These are phyloP conservation scores for Oceanodroma leucorhoa DNA, from an alignment of 2,797 vertebrate species.

Conservation along the genomic window DNA sequence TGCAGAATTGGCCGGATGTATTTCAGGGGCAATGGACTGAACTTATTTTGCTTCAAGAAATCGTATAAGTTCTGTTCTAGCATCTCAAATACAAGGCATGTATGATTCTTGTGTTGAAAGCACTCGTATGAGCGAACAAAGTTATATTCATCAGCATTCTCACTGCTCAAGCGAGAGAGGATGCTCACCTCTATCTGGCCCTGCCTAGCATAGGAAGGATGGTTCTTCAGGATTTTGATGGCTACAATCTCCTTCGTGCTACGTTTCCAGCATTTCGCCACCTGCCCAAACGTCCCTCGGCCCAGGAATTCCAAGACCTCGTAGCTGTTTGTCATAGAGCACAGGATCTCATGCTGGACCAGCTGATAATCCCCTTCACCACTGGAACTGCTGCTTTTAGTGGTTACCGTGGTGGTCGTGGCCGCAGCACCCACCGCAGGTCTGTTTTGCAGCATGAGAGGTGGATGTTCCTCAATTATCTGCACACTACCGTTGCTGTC, in stretches of 20 bases:
- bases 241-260: slow-evolving; percentile 98
- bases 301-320: slow-evolving; percentile 97
- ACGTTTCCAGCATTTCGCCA: slow-evolving; percentile 97
- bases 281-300: slow-evolving; percentile 95
- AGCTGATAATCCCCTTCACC: slow-evolving; percentile 98
- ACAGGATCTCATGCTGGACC: slow-evolving; percentile 97
- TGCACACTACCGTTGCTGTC: slow-evolving; percentile 98
- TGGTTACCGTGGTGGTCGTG: slow-evolving; percentile 93
- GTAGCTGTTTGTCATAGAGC: slow-evolving; percentile 96
- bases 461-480: slow-evolving; percentile 97
- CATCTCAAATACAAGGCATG: slow-evolving; percentile 99
- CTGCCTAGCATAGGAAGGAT: slow-evolving; percentile 95
- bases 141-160: slow-evolving; percentile 97
- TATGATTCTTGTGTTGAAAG: slow-evolving; percentile 99
- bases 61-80: slow-evolving; percentile 98
- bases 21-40: slow-evolving; percentile 94
- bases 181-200: slow-evolving; percentile 99
- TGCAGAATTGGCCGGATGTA: slow-evolving; percentile 95
- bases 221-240: slow-evolving; percentile 97
- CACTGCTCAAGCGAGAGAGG: slow-evolving; percentile 92
- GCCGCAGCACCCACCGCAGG: slow-evolving; percentile 87
- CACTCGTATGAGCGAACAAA: slow-evolving; percentile 98
- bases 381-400: slow-evolving; percentile 94
- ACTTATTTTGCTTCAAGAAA: slow-evolving; percentile 98
- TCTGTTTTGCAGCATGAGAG: slow-evolving; percentile 92